Base-by-base conservation (phyloP, 2,797 vertebrate genomes). In the Phyllotis vaccarum region DNA sequence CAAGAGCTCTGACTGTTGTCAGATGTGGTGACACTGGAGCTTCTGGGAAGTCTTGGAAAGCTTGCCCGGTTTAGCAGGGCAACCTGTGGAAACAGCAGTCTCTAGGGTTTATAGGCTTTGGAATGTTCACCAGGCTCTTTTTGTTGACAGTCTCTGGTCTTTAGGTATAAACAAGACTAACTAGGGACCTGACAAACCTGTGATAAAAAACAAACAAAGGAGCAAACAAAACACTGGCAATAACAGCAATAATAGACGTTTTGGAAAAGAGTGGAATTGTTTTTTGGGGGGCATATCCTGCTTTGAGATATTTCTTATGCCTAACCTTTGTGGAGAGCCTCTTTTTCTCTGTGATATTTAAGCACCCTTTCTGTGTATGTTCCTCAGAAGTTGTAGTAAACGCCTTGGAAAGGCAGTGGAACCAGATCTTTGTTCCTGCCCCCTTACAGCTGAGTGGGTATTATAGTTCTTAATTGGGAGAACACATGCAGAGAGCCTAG, bases 211-310 rank as follows among this genome's bases (percentile, higher is more conserved):
- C 19, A 58, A 24, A 60, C 21, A 58, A 22, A 22, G 19, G 4
- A 19, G n/a, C 46, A 21, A 22, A 58, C 19, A 58, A 58, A 58
- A 7, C 19, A 52, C n/a, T 75, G 80, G 31, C 54, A 90, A 68
- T 88, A 90, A 93, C 94, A 92, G 86, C 95, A 95, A 89, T 66
- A 82, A 75, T 80, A 92, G 86, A 91, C 90, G 85, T 94, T 97
- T 83, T 74, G 93, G 96, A 78, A 89, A 94, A 95, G 13, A 40
- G 68, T 58, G 14, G n/a, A n/a, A n/a, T n/a, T n/a, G 5, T 17
- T 76, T 66, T 83, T 79, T 14, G n/a, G 29, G 31, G 29, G 43
- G 13, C 3, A 49, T 5, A 9, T 49, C 31, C 78, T 49, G 60
- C 17, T 89, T 64, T 89, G 85, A 80, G 64, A 56, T 54, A 7